These are phyloP conservation scores for Malthinus seriepunctatus DNA, from an alignment of 2,888 invertebrate genomes.

Conservation along the genomic window DNA sequence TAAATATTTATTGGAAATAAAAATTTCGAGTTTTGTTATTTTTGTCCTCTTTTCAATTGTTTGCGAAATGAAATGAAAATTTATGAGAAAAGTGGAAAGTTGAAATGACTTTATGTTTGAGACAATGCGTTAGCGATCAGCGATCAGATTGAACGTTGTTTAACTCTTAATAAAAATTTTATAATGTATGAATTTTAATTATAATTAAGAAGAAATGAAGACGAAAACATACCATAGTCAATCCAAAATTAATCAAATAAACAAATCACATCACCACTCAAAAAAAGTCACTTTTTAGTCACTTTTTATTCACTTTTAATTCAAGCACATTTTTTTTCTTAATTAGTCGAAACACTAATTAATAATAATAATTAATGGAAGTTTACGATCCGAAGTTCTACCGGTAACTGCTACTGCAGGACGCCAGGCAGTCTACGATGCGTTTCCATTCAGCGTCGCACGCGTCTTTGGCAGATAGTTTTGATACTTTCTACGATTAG, in stretches of 20 bases:
- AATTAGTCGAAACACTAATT: neutral
- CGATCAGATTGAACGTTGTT: too few species aligned
- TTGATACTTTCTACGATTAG: slow-evolving; percentile 32
- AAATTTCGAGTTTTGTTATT: too few species aligned
- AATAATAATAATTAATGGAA: too few species aligned
- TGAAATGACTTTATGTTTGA: too few species aligned
- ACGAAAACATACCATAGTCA: slow-evolving; percentile 3
- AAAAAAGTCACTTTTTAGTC: neutral
- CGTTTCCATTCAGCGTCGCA: slow-evolving; percentile 33
- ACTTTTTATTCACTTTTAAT: neutral
- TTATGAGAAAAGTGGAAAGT: too few species aligned
- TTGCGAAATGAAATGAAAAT: too few species aligned
- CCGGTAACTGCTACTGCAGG: slow-evolving; percentile 26
- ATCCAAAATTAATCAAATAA: neutral
- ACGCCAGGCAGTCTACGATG: slow-evolving; percentile 33
- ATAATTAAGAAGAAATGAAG: neutral
- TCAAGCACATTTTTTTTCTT: neutral
- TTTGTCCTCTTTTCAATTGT: too few species aligned
- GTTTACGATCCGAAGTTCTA: slow-evolving; percentile 9
- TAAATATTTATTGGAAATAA: too few species aligned
- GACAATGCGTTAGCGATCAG: too few species aligned
- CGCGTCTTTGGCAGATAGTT: slow-evolving; percentile 40
- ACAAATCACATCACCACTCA: slow-evolving; percentile 5
- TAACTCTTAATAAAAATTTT: too few species aligned
- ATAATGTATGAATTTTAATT: neutral